These are phyloP conservation scores for Microcaecilia unicolor DNA, from an alignment of 2,797 vertebrate species.

Conservation along the genomic window DNA sequence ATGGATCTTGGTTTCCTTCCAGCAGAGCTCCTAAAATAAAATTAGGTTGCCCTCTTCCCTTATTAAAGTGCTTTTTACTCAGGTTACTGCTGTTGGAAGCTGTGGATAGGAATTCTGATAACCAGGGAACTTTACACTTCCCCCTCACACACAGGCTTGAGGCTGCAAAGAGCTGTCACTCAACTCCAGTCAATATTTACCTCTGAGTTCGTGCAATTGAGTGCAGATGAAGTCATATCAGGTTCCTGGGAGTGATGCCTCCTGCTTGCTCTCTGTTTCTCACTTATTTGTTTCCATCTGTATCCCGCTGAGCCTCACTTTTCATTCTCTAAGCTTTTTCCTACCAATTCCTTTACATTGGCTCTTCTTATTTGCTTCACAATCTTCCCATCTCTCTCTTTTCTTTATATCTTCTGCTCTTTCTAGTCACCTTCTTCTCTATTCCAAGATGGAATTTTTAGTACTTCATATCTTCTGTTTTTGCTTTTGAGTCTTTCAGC, in stretches of 20 bases:
- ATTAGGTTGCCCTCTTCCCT: neutral
- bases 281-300: too few relatives aligned
- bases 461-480: too few relatives aligned
- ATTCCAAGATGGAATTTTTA: neutral
- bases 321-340: too few relatives aligned
- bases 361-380: neutral
- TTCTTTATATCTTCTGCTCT: neutral
- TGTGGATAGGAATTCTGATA: neutral
- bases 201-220: neutral
- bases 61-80: too few relatives aligned
- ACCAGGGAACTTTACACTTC: too few relatives aligned
- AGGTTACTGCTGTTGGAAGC: accelerated
- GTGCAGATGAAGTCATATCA: neutral
- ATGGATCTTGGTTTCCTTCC: neutral
- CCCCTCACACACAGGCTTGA: neutral
- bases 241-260: neutral
- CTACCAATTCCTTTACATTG: too few relatives aligned
- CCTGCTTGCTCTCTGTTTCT: neutral
- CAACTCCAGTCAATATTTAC: slow-evolving; percentile 1
- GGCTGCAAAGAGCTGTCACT: neutral
- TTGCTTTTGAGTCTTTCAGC: too few relatives aligned
- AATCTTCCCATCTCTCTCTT: neutral
- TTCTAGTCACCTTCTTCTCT: neutral
- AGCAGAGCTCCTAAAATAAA: neutral
- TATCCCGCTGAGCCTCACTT: too few relatives aligned